A percentile compares a stretch with the other conserved stretches of the same genome.
These are phyloP conservation scores for Amazona vittata DNA, from an alignment of 2,113 vertebrate species.

Conservation along the genomic window DNA sequence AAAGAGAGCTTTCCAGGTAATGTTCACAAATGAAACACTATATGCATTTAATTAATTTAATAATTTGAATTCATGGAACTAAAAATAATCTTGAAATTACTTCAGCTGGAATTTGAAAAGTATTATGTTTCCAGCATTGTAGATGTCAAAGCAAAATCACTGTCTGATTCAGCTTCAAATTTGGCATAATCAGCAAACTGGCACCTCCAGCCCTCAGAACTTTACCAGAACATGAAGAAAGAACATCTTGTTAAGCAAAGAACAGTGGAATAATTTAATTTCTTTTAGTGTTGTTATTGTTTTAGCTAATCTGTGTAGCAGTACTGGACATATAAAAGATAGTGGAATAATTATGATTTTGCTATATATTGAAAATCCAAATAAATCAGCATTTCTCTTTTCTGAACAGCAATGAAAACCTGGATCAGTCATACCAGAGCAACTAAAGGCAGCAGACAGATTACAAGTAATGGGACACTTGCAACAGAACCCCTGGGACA, in stretches of 20 bases:
- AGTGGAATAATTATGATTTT: neutral
- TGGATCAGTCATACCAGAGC: neutral
- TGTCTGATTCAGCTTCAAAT: conserved; percentile 47
- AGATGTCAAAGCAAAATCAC: conserved; percentile 19
- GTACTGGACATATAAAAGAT: neutral
- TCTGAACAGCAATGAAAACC: neutral
- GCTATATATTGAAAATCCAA: neutral
- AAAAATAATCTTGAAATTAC: conserved; percentile 32
- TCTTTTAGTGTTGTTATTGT: neutral
- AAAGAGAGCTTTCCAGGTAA: neutral
- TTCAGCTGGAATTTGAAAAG: conserved; percentile 16
- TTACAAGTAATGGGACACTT: neutral
- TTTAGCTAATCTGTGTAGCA: neutral
- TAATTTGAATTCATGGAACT: neutral
- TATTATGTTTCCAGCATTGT: neutral
- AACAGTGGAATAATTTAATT: neutral
- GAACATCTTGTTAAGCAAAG: conserved; percentile 52
- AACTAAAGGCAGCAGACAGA: neutral
- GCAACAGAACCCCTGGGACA: neutral
- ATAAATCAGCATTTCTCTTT: neutral
- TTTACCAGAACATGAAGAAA: conserved; percentile 41
- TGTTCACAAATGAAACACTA: neutral
- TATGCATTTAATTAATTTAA: neutral
- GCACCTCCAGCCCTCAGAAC: conserved; percentile 20
- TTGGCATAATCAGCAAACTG: conserved; percentile 23